Percentiles rank a stretch among this genome's conserved stretches.
phyloP scores from a whole-genome alignment of 2,113 vertebrate genomes.

The Cavia aperea region DNA sequence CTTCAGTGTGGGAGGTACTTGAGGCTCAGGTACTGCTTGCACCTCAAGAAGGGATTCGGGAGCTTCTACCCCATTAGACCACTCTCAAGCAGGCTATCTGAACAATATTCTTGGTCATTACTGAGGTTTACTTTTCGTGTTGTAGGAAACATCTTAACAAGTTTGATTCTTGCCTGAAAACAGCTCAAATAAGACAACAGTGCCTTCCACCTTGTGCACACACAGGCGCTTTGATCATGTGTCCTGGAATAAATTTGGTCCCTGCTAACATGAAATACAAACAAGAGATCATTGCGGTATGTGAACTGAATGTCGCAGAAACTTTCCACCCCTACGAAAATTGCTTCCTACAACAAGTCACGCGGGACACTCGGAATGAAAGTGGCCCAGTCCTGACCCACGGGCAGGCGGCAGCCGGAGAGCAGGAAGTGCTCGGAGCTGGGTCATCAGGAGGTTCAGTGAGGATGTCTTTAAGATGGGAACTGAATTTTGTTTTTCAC shows the following conservation, averaged over 20 bases:
- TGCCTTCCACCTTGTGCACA: background rate
- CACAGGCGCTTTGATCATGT: background rate
- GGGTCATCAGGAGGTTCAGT: background rate
- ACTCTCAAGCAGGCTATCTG: background rate
- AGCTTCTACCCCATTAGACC: no score
- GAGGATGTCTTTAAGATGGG: background rate
- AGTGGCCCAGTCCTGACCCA: background rate
- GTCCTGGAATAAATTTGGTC: background rate
- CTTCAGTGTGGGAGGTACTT: no score
- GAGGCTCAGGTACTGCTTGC: background rate
- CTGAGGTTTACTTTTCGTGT: background rate
- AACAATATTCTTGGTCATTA: no score
- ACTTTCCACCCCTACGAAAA: background rate
- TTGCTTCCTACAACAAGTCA: background rate
- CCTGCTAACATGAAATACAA: background rate
- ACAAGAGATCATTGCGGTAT: background rate
- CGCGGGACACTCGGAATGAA: background rate
- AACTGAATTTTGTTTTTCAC: background rate
- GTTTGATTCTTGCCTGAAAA: background rate
- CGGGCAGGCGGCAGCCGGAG: background rate
- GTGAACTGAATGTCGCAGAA: background rate
- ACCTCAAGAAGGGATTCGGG: background rate
- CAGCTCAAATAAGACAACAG: background rate
- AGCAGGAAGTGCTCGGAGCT: background rate
- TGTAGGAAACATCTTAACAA: background rate